Base-by-base conservation (phyloP, 2,797 vertebrate species). In the Thunnus albacares region DNA sequence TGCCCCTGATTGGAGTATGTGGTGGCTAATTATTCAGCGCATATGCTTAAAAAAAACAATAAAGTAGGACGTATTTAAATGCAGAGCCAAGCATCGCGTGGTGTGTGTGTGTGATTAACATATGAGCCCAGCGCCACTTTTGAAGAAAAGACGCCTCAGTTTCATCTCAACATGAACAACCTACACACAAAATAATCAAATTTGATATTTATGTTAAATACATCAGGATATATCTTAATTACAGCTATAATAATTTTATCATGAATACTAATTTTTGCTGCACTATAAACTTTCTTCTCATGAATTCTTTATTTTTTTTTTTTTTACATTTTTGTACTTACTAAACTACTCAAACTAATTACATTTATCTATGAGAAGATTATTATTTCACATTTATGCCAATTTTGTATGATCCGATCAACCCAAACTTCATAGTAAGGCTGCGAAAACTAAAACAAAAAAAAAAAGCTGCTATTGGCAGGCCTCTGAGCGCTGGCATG, bases 21-120 rank as follows among this genome's bases (percentile, higher is more conserved):
- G 82, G 85, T 91, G 90, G 92, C 94, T 95, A 95, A 94, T 95
- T 95, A 95, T 95, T 93, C 93, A 90, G 89, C 77, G 93, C 94
- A 93, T 95, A 94, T 92, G 90, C 92, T 95, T 90, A 90, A 92
- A 90, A 89, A 92, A 91, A 92, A 94, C 93, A 94, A 94, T 93
- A 93, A 95, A 93, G 93, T 90, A 78, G 92, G 92, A 92, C 91
- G 86, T 94, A 94, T 94, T 94, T 89, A 95, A 90, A 95, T 94
- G 91, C 91, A 91, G 91, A 92, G 88, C 84, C 80, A 20, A 89
- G 90, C 89, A 80, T 93, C 33, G 69, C 76, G 66, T 79, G 80
- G 75, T 68, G 89, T 80, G 89, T 49, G 45, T 47, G 84, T 49
- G 45, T 49, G 84, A 94, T 94, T 94, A 94, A 89, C 91, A 93